Base-by-base conservation (phyloP, 2,113 vertebrate species). In the Fregetta grallaria region DNA sequence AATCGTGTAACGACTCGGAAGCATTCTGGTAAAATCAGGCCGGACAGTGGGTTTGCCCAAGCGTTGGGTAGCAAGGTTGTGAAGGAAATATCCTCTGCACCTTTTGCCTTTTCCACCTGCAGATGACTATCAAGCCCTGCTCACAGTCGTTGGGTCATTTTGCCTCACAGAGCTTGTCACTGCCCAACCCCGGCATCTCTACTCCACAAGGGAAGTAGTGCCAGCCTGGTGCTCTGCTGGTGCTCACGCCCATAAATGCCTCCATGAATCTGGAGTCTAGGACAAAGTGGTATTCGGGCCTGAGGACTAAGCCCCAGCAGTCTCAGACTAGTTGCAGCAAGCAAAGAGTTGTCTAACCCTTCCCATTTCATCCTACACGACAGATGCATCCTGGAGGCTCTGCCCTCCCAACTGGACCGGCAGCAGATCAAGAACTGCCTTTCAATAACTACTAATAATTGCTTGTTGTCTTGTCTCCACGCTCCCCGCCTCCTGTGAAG, bases 1-100 rank as follows among this genome's bases (percentile, higher is more conserved):
- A 72, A 38, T 36, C 19, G 3, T 2, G 2, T 34, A 13, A 52
- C 10, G 15, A 0, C 13, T 61, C 1, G 0, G 42, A 68, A 53
- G 3, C 23, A 4, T 2, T n/a, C 63, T 50, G 74, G 5, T 8
- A 8, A 30, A 36, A 10, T 42, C 55, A 27, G 50, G 40, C 9
- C 3, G 6, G 49, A 11, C n/a, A 30, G 21, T 3, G 49, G 3
- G 10, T 45, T 63, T 68, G 23, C 5, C 22, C 38, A 63, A 12
- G 34, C 3, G 2, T 11, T 49, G 71, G 16, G 8, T 2, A 42
- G 47, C 36, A 23, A 23, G 27, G 7, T 0, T 62, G 58, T 20
- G 47, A 63, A 27, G 34, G 58, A 42, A 52, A 2, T 14, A 30
- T 22, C 21, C 18, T 27, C 21, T 25, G 34, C 32, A 45, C 50